These are phyloP conservation scores for Tinamus major DNA, from an alignment of 2,797 vertebrate genomes.

Conservation along the genomic window DNA sequence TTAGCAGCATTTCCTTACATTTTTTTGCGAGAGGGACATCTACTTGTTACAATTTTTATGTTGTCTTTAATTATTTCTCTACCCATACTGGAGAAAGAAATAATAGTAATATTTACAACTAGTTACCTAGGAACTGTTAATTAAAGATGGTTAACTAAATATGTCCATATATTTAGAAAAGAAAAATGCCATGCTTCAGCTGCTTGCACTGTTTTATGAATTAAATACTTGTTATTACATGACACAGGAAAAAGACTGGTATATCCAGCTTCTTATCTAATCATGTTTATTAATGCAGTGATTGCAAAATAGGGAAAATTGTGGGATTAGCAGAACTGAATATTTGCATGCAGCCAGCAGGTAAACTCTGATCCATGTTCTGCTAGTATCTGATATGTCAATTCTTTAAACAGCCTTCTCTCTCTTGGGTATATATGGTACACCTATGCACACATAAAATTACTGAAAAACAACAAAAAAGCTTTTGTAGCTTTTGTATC, in stretches of 20 bases:
- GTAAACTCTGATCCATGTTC: not conserved
- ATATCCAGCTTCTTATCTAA: not conserved
- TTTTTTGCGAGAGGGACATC: not conserved
- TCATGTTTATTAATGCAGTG: conserved; percentile 26
- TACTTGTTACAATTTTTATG: not conserved
- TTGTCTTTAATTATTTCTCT: not conserved
- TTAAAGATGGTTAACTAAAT: not conserved
- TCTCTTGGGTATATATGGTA: not conserved
- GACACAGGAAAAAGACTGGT: not conserved
- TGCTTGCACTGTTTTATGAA: not conserved
- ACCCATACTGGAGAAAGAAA: not conserved
- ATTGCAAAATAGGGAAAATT: conserved; percentile 46
- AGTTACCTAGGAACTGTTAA: not conserved
- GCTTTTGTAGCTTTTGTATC: not conserved
- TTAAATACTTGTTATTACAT: not conserved
- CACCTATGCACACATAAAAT: not conserved
- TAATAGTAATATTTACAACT: not conserved
- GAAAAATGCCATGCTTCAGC: not conserved
- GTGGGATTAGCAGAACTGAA: conserved; percentile 26
- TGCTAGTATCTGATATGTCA: not conserved
- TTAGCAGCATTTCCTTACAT: not conserved
- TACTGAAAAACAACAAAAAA: not conserved
- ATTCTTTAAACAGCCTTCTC: not conserved
- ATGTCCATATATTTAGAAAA: not conserved
- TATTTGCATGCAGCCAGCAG: not conserved